phyloP scores from a whole-genome alignment of 2,113 vertebrate species.

The Genyomyrus donnyi region DNA sequence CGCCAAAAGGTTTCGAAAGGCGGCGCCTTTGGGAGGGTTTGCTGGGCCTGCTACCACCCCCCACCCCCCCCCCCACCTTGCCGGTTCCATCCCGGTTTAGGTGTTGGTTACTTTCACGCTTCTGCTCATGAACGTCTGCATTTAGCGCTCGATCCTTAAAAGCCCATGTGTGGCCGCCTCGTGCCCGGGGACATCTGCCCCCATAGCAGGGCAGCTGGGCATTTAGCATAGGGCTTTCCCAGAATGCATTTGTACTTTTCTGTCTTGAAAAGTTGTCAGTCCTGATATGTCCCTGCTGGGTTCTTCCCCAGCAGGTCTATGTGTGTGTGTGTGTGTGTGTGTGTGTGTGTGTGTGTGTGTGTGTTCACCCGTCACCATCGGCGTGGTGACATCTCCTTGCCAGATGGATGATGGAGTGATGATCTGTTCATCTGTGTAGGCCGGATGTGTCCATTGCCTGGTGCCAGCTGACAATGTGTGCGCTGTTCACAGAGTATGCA shows the following conservation, averaged over 20 bases:
- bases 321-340: neutral
- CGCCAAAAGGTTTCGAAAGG: neutral
- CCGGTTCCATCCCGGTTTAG: neutral
- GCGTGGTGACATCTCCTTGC: neutral
- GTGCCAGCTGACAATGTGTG: neutral
- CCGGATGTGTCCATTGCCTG: neutral
- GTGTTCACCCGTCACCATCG: neutral
- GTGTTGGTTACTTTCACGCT: neutral
- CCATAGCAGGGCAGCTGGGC: neutral
- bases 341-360: neutral
- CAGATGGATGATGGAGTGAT: neutral
- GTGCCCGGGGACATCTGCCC: neutral
- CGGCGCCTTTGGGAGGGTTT: neutral
- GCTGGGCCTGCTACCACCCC: neutral
- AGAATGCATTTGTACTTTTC: neutral
- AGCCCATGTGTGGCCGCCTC: neutral
- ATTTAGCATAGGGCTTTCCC: neutral
- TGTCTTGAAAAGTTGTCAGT: neutral
- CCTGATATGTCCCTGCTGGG: neutral
- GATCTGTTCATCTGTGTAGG: neutral
- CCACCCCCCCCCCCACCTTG: neutral
- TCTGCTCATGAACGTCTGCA: neutral
- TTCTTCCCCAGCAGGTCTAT: neutral
- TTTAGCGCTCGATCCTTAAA: neutral
- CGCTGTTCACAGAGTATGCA: neutral